phyloP scores from a whole-genome alignment of 1,140 invertebrate genomes.

The Archegozetes longisetosus region DNA sequence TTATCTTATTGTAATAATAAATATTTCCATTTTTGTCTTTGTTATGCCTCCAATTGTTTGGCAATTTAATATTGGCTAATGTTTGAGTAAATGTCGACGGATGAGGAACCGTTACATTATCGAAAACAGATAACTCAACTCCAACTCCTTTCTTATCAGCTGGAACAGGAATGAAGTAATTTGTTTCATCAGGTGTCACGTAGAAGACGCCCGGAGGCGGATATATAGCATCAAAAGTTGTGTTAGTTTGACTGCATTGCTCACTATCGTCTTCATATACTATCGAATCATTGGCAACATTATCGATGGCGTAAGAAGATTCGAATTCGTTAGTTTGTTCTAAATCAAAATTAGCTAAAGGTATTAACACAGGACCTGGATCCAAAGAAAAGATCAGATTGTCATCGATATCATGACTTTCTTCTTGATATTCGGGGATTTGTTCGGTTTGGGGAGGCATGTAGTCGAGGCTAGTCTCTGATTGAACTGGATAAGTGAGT shows the following conservation, averaged over 20 bases:
- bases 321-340: neutral
- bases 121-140: neutral
- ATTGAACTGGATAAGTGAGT: no score
- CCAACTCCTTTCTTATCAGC: neutral
- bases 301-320: neutral
- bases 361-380: neutral
- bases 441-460: no score
- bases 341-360: neutral
- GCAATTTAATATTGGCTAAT: slow-evolving; percentile 43
- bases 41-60: slow-evolving; percentile 69
- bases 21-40: slow-evolving; percentile 57
- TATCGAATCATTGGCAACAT: slow-evolving; percentile 4
- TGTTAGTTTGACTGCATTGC: slow-evolving; percentile 2
- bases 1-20: slow-evolving; percentile 54
- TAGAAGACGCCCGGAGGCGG: slow-evolving; percentile 13
- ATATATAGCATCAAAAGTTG: slow-evolving; percentile 12
- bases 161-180: slow-evolving; percentile 11
- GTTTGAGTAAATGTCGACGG: slow-evolving; percentile 31
- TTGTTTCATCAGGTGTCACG: slow-evolving; percentile 2
- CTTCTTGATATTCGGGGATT: neutral
- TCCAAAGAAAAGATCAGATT: neutral
- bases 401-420: neutral
- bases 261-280: neutral
- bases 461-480: no score
- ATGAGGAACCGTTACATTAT: slow-evolving; percentile 24